Conservation (phyloP, 2,888 invertebrate genomes). For the Physocephala rufipes region DNA sequence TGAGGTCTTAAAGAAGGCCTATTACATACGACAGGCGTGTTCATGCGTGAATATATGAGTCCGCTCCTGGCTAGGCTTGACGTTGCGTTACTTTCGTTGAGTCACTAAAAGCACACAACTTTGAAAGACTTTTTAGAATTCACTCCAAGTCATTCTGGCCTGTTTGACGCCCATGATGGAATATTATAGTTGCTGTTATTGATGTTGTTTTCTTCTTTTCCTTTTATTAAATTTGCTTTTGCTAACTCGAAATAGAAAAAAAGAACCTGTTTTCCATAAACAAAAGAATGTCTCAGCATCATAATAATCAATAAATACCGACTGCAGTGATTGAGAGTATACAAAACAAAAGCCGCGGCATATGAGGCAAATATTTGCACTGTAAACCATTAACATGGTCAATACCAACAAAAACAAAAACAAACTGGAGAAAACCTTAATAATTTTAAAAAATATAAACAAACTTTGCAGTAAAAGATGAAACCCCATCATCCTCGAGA, state of each 20-base stretch:
- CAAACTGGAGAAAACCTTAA: too few relatives aligned
- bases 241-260: too few relatives aligned
- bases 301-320: slow-evolving; percentile 17
- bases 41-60: too few relatives aligned
- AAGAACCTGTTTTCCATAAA: neutral
- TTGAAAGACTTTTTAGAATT: too few relatives aligned
- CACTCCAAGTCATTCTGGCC: neutral
- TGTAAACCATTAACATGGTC: slow-evolving; percentile 13
- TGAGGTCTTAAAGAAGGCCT: too few relatives aligned
- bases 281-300: slow-evolving; percentile 14
- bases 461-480: neutral
- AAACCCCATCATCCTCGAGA: too few relatives aligned
- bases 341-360: slow-evolving; percentile 16
- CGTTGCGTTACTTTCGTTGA: too few relatives aligned
- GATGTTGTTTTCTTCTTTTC: neutral
- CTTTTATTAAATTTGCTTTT: neutral
- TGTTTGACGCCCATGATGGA: neutral
- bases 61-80: too few relatives aligned
- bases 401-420: neutral
- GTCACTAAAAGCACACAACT: too few relatives aligned
- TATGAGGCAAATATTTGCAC: slow-evolving; percentile 20
- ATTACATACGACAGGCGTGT: too few relatives aligned
- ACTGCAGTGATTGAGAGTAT: slow-evolving; percentile 1
- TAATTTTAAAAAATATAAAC: too few relatives aligned
- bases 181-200: neutral